Conservation (phyloP, 2,797 vertebrate genomes). For the Acrossocheilus wenchowensis region DNA sequence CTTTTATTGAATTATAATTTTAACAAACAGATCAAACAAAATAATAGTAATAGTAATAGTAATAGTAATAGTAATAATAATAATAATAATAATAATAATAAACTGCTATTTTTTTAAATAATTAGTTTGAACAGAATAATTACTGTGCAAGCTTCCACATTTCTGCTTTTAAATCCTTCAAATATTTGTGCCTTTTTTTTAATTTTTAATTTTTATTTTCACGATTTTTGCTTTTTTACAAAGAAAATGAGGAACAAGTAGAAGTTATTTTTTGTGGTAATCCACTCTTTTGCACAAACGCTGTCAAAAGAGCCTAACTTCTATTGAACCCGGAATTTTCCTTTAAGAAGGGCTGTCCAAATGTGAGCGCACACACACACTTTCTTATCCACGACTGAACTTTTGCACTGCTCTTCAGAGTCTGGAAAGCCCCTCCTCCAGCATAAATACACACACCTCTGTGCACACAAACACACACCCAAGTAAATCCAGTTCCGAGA, state of each 20-base stretch:
- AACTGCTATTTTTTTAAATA: neutral
- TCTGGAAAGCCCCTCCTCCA: slow-evolving; percentile 48
- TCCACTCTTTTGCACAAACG: neutral
- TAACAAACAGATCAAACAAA: neutral
- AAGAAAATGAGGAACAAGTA: neutral
- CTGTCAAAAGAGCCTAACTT: slow-evolving; percentile 8
- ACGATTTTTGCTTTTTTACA: neutral
- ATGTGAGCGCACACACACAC: slow-evolving; percentile 54
- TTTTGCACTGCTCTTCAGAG: slow-evolving; percentile 69
- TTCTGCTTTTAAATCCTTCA: neutral
- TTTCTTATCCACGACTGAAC: slow-evolving; percentile 70
- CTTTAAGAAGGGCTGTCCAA: neutral
- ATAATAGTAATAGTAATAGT: neutral
- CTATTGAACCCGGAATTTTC: neutral
- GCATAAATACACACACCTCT: slow-evolving; percentile 44
- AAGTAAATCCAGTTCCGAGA: slow-evolving; percentile 92
- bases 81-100: neutral
- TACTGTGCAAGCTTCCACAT: neutral
- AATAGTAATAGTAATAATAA: neutral
- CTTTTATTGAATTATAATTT: neutral
- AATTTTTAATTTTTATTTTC: neutral
- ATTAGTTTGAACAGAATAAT: neutral
- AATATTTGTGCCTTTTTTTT: too few relatives aligned
- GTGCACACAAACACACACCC: slow-evolving; percentile 44
- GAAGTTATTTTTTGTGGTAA: neutral